Conservation (phyloP, 2,113 vertebrate genomes). For the Ascaphus truei region DNA sequence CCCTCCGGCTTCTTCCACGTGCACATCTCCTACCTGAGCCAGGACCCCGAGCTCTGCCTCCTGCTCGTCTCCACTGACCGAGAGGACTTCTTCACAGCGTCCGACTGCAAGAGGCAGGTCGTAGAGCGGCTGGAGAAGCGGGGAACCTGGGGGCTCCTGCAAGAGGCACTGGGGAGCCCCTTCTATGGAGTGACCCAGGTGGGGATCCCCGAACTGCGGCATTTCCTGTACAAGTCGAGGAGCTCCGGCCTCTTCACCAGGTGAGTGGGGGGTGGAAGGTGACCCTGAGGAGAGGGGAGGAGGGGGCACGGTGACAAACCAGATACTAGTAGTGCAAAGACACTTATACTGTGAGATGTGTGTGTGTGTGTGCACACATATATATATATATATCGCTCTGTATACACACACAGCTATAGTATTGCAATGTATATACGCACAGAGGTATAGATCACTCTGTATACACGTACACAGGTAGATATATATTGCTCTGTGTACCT, state of each 20-base stretch:
- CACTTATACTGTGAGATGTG: too few species aligned
- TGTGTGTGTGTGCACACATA: too few species aligned
- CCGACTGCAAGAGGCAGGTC: slow-evolving; percentile 86
- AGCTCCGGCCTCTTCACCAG: slow-evolving; percentile 96
- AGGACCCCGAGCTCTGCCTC: slow-evolving; percentile 83
- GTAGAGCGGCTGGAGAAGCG: slow-evolving; percentile 85
- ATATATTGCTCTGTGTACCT: too few species aligned
- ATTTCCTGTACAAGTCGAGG: slow-evolving; percentile 98
- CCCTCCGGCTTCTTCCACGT: slow-evolving; percentile 89
- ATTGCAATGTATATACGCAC: too few species aligned
- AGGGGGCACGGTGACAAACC: not conserved
- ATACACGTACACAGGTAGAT: too few species aligned
- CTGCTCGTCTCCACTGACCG: slow-evolving; percentile 89
- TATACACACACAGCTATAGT: too few species aligned
- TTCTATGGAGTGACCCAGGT: slow-evolving; percentile 83
- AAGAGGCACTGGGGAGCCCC: slow-evolving; percentile 77
- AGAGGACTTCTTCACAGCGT: slow-evolving; percentile 93
- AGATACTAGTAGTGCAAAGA: too few species aligned
- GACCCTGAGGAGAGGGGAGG: not conserved
- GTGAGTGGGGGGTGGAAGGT: slow-evolving; percentile 55
- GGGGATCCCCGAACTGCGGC: slow-evolving; percentile 86
- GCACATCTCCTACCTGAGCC: slow-evolving; percentile 93
- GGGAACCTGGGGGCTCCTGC: slow-evolving; percentile 69
- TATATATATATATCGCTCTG: too few species aligned
- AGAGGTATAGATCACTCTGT: too few species aligned